Conservation (phyloP, 2,113 vertebrate genomes). For the Herpetotheres cachinnans region DNA sequence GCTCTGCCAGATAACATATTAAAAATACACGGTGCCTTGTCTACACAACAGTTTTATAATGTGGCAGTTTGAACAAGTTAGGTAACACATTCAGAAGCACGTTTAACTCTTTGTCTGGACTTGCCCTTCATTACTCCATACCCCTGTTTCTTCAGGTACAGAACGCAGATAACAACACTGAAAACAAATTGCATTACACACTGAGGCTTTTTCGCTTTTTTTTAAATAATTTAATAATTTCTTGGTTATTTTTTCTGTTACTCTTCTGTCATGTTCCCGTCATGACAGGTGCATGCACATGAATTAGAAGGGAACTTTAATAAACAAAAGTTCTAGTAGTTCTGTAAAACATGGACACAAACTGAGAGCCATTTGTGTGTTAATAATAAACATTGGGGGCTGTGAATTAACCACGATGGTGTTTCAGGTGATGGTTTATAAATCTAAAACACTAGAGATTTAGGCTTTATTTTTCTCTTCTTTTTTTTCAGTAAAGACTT, state of each 20-base stretch:
- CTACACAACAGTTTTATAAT: background rate
- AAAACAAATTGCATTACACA: background rate
- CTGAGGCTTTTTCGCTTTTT: background rate
- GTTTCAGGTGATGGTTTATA: background rate
- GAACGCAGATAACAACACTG: background rate
- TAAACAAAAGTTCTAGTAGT: background rate
- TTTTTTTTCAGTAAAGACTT: constrained; percentile 85
- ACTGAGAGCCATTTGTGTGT: background rate
- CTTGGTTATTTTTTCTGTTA: background rate
- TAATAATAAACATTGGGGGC: background rate
- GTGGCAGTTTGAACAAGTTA: constrained; percentile 42
- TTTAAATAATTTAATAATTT: background rate
- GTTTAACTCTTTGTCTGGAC: constrained; percentile 20
- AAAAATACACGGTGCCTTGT: background rate
- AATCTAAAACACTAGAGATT: background rate
- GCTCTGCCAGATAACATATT: constrained; percentile 20
- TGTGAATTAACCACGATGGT: background rate
- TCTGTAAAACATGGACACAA: background rate
- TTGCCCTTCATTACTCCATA: background rate
- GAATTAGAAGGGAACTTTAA: background rate
- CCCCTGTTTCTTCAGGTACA: background rate
- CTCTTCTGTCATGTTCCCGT: background rate
- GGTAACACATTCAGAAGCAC: constrained; percentile 15
- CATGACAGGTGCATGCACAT: background rate
- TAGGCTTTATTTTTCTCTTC: background rate